Evolutionary conservation across 2,797 vertebrate species (phyloP).

Genomic region (Choloepus didactylus): DNA sequence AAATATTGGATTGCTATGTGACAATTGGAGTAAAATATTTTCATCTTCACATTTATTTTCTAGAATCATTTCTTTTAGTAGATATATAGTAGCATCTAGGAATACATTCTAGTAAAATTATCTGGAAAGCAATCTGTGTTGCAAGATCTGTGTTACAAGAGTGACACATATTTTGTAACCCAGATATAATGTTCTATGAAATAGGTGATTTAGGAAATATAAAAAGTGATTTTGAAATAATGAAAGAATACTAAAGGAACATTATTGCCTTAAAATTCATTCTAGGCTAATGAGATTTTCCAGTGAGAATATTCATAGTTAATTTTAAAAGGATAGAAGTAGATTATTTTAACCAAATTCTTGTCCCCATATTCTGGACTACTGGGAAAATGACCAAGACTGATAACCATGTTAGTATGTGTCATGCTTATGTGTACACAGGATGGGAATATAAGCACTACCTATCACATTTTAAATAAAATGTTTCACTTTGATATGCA

Average conservation of each 20-base stretch:
- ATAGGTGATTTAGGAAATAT: constrained; percentile 33
- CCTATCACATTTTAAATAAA: background rate
- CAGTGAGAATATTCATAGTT: background rate
- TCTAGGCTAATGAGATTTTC: background rate
- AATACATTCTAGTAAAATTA: background rate
- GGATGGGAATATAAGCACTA: background rate
- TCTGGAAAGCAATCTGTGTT: background rate
- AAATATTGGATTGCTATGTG: background rate
- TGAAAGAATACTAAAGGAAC: background rate
- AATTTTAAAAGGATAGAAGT: background rate
- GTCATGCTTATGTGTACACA: background rate
- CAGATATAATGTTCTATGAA: background rate
- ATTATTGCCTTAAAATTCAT: background rate
- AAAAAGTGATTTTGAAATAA: background rate
- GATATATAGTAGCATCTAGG: background rate
- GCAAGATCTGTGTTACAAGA: constrained; percentile 49
- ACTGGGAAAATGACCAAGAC: background rate
- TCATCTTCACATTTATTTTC: background rate
- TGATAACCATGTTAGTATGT: background rate
- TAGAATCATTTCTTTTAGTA: constrained; percentile 48
- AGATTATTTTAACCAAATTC: constrained; percentile 6
- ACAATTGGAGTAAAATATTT: background rate
- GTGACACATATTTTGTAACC: background rate
- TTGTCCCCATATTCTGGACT: background rate
- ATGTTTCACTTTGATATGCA: constrained; percentile 4